A percentile compares a stretch with the other conserved stretches of the same genome.
phyloP scores from a whole-genome alignment of 1,140 invertebrate genomes.

The Telenomus remus region DNA sequence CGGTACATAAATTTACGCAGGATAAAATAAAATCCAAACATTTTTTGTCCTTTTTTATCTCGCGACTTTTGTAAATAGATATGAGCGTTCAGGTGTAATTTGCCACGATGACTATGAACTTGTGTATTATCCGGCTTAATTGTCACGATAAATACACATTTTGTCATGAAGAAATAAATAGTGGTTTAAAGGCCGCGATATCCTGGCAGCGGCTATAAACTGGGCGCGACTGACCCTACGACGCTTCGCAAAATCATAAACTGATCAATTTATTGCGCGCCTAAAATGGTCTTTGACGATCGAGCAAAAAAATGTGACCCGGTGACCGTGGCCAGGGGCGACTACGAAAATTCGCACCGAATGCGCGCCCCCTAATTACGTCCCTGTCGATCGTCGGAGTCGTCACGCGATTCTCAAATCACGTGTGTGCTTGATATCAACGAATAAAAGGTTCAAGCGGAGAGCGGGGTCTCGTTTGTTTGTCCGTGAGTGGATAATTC shows the following conservation, averaged over 20 bases:
- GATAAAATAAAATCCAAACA: slow-evolving; percentile 33
- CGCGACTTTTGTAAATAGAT: slow-evolving; percentile 46
- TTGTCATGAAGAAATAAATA: slow-evolving; percentile 48
- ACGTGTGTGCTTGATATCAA: slow-evolving; percentile 27
- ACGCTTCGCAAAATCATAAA: slow-evolving; percentile 46
- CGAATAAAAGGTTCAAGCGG: slow-evolving; percentile 45
- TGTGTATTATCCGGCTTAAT: slow-evolving; percentile 52
- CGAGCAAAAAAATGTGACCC: neutral
- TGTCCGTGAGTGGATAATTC: slow-evolving; percentile 48
- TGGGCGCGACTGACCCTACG: slow-evolving; percentile 37
- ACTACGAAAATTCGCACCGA: neutral
- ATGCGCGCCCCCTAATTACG: slow-evolving; percentile 45
- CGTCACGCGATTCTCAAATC: slow-evolving; percentile 48
- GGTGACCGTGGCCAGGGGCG: neutral
- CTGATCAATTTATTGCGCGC: slow-evolving; percentile 46
- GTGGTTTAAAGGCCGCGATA: slow-evolving; percentile 34
- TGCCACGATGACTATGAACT: slow-evolving; percentile 51
- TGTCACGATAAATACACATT: slow-evolving; percentile 51
- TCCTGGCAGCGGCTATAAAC: slow-evolving; percentile 47
- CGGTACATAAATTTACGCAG: slow-evolving; percentile 49
- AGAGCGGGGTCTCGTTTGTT: slow-evolving; percentile 54
- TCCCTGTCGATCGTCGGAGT: slow-evolving; percentile 50
- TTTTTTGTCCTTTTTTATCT: slow-evolving; percentile 31
- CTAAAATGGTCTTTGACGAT: slow-evolving; percentile 10
- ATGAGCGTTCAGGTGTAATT: slow-evolving; percentile 29